Conservation (phyloP, 2,888 invertebrate species). For the Incurvaria masculella region DNA sequence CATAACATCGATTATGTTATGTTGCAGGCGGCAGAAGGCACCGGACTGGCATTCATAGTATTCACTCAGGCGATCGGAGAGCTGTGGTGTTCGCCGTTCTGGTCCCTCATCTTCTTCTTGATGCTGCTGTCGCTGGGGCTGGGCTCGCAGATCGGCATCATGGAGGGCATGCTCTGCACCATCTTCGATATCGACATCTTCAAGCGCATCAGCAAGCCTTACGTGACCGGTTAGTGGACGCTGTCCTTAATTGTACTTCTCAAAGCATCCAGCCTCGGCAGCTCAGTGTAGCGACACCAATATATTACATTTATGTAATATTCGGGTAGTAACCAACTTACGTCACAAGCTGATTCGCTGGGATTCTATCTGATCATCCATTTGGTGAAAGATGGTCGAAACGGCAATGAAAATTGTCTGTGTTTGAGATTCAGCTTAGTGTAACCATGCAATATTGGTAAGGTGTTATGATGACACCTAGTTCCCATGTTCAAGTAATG, state of each 20-base stretch:
- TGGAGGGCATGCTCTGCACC: slow-evolving; percentile 95
- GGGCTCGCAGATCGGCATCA: slow-evolving; percentile 94
- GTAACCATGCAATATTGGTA: too few relatives aligned
- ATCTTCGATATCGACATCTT: slow-evolving; percentile 92
- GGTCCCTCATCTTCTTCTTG: slow-evolving; percentile 95
- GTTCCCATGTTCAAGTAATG: too few relatives aligned
- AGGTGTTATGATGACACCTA: too few relatives aligned
- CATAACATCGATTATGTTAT: too few relatives aligned
- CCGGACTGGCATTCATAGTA: slow-evolving; percentile 94
- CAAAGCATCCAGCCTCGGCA: not conserved
- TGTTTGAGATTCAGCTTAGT: too few relatives aligned
- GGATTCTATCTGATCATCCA: too few relatives aligned
- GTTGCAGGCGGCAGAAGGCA: slow-evolving; percentile 91
- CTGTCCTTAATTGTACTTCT: not conserved
- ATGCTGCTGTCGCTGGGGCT: slow-evolving; percentile 92
- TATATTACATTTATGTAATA: too few relatives aligned
- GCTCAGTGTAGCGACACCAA: not conserved
- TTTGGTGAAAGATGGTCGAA: too few relatives aligned
- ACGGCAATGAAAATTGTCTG: too few relatives aligned
- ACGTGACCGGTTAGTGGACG: slow-evolving; percentile 69
- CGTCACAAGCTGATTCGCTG: too few relatives aligned
- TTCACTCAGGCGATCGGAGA: slow-evolving; percentile 96
- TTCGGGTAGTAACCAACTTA: not conserved
- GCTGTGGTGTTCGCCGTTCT: slow-evolving; percentile 90
- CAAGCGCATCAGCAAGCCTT: slow-evolving; percentile 84